These are phyloP conservation scores for Lathronympha strigana DNA, from an alignment of 2,888 invertebrate genomes.

Conservation along the genomic window DNA sequence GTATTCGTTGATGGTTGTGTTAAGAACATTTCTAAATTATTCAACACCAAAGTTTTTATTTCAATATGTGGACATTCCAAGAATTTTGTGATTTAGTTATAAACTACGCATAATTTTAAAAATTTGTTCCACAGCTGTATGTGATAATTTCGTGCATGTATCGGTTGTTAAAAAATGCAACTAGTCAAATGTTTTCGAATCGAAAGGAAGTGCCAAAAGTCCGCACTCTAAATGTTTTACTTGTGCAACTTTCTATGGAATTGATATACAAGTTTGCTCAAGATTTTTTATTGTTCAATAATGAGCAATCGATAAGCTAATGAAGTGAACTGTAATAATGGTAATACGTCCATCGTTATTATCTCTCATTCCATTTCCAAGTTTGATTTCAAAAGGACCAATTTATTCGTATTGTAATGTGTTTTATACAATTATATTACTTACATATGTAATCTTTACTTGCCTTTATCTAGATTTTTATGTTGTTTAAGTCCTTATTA, in stretches of 20 bases:
- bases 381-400: constrained; percentile 25
- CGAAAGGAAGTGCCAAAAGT: constrained; percentile 71
- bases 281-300: constrained; percentile 14
- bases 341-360: constrained; percentile 24
- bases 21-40: constrained; percentile 53
- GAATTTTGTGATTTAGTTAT: constrained; percentile 60
- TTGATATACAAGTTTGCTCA: constrained; percentile 51
- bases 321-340: constrained; percentile 15
- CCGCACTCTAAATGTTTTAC: constrained; percentile 63
- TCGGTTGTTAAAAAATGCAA: constrained; percentile 49
- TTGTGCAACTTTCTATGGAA: constrained; percentile 53
- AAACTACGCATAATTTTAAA: constrained; percentile 44
- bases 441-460: constrained; percentile 25
- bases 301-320: constrained; percentile 45
- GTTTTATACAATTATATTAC: constrained; percentile 21
- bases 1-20: constrained; percentile 59
- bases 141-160: constrained; percentile 60
- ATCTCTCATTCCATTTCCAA: constrained; percentile 21
- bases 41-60: constrained; percentile 51
- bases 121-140: constrained; percentile 45
- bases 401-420: constrained; percentile 19
- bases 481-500: constrained; percentile 29
- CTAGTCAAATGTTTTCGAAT: constrained; percentile 68
- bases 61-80: constrained; percentile 57
- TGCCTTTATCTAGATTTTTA: constrained; percentile 39